Conservation (phyloP, 1,140 invertebrate species). For the Wiebesia pumilae region DNA sequence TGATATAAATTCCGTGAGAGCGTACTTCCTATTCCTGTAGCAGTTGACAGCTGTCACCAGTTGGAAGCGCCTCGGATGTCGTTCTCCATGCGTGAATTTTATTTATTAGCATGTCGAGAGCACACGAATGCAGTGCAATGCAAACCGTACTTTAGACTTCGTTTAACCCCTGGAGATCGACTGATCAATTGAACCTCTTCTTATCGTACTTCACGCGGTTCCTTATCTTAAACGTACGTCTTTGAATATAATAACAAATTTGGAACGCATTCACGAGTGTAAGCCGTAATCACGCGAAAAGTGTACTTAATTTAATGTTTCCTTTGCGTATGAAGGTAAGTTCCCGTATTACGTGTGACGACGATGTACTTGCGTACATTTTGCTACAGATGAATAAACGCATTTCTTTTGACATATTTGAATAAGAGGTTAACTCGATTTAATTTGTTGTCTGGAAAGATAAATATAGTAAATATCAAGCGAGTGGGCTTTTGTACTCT, state of each 20-base stretch:
- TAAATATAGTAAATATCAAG: too few relatives aligned
- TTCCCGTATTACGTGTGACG: too few relatives aligned
- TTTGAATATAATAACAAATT: neutral
- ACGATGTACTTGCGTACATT: too few relatives aligned
- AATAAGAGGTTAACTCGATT: too few relatives aligned
- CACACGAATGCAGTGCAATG: neutral
- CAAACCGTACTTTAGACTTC: neutral
- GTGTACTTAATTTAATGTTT: too few relatives aligned
- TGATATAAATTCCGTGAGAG: slow-evolving; percentile 67
- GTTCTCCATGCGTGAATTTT: slow-evolving; percentile 63
- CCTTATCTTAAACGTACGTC: neutral
- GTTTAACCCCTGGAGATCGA: neutral
- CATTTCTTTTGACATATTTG: too few relatives aligned
- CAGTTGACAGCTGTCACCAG: slow-evolving; percentile 65
- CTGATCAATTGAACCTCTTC: neutral
- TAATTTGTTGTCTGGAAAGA: too few relatives aligned
- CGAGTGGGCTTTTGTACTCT: too few relatives aligned
- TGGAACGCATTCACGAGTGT: neutral
- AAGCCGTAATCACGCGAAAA: too few relatives aligned
- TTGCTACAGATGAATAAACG: too few relatives aligned
- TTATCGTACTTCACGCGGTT: neutral
- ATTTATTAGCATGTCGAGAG: slow-evolving; percentile 60
- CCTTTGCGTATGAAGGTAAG: too few relatives aligned
- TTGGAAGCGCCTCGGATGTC: slow-evolving; percentile 62
- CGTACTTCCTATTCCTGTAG: slow-evolving; percentile 60